These are phyloP conservation scores for Brachirus orientalis DNA, from an alignment of 2,113 vertebrate genomes.

Conservation along the genomic window DNA sequence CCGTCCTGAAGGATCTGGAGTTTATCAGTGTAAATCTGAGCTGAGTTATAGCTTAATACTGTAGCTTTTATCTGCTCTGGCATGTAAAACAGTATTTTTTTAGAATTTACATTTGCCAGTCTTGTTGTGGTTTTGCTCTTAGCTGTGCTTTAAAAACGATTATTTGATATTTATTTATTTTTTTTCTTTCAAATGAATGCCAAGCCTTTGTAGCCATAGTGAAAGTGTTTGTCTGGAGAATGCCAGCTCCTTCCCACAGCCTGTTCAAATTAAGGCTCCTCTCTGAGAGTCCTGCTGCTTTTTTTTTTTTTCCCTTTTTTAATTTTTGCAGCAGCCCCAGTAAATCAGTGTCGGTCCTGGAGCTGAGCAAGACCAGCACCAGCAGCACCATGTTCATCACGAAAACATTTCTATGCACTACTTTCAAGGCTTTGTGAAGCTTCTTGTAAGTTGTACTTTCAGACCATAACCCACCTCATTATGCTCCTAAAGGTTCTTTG, in stretches of 20 bases:
- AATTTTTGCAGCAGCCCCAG: constrained; percentile 18
- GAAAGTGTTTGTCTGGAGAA: constrained; percentile 39
- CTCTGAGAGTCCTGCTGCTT: constrained; percentile 30
- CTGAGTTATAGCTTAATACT: constrained; percentile 1
- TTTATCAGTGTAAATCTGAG: neutral
- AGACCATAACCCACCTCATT: constrained; percentile 57
- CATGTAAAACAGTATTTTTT: neutral
- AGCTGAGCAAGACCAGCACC: constrained; percentile 36
- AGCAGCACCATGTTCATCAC: constrained; percentile 40
- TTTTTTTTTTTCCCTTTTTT: neutral
- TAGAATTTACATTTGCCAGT: neutral
- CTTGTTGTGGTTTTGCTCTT: neutral
- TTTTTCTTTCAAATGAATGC: constrained; percentile 17
- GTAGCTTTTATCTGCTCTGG: constrained; percentile 18
- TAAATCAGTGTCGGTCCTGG: constrained; percentile 43
- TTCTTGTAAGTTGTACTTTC: constrained; percentile 54
- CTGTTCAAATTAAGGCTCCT: constrained; percentile 58
- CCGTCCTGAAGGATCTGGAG: neutral
- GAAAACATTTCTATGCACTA: constrained; percentile 10
- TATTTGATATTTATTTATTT: neutral
- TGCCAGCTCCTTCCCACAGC: constrained; percentile 43
- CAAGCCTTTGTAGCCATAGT: constrained; percentile 36
- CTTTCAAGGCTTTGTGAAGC: constrained; percentile 45
- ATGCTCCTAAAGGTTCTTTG: constrained; percentile 39
- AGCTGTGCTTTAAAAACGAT: neutral